Percentiles rank a stretch among this genome's conserved stretches.
Conservation (phyloP, 2,797 vertebrate genomes). For the Champsocephalus gunnari region DNA sequence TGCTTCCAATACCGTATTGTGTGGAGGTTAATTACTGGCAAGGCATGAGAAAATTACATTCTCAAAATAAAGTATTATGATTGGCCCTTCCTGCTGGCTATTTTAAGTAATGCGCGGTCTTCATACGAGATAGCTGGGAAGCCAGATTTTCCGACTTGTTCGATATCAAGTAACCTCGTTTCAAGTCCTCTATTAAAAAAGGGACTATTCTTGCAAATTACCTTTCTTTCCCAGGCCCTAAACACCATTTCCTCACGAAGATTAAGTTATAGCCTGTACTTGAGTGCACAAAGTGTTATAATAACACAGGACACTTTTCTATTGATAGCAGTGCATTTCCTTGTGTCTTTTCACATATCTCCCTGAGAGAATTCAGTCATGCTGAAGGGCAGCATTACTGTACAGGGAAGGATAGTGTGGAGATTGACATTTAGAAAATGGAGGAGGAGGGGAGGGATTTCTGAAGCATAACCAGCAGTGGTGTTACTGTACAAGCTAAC, state of each 20-base stretch:
- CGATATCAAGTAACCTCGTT: slow-evolving; percentile 87
- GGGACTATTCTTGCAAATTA: slow-evolving; percentile 87
- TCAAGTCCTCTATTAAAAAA: slow-evolving; percentile 86
- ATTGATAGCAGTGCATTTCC: slow-evolving; percentile 76
- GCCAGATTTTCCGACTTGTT: slow-evolving; percentile 85
- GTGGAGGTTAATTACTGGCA: slow-evolving; percentile 89
- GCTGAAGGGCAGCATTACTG: slow-evolving; percentile 73
- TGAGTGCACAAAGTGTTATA: slow-evolving; percentile 74
- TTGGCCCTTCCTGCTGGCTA: slow-evolving; percentile 82
- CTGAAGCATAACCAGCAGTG: slow-evolving; percentile 56
- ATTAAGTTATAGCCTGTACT: slow-evolving; percentile 82
- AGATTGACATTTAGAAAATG: slow-evolving; percentile 80
- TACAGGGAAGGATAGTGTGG: slow-evolving; percentile 62
- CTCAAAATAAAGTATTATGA: slow-evolving; percentile 88
- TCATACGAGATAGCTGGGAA: slow-evolving; percentile 84
- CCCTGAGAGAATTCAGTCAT: slow-evolving; percentile 72
- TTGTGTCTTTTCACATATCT: slow-evolving; percentile 70
- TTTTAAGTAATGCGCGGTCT: slow-evolving; percentile 82
- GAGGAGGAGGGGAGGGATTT: slow-evolving; percentile 57
- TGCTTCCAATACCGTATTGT: slow-evolving; percentile 86
- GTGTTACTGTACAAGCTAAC: slow-evolving; percentile 19
- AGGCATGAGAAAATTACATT: slow-evolving; percentile 89
- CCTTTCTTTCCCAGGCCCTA: slow-evolving; percentile 77
- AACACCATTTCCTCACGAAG: slow-evolving; percentile 82
- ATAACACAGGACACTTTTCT: slow-evolving; percentile 73